phyloP scores from a whole-genome alignment of 2,888 invertebrate genomes.

The Tenthredo distinguenda region DNA sequence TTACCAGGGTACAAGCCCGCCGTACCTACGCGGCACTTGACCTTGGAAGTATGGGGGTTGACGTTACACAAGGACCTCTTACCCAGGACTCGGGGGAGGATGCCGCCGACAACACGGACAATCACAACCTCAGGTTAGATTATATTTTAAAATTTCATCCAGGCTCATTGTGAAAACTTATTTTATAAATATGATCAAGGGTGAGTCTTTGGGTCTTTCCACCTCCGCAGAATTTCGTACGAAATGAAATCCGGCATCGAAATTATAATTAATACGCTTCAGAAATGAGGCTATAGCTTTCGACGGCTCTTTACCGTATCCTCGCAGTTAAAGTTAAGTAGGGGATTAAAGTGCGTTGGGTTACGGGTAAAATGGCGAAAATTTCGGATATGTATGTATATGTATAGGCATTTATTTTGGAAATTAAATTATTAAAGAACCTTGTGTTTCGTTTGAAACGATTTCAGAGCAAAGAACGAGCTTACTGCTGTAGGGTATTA shows the following conservation, averaged over 20 bases:
- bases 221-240: background rate
- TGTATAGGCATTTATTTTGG: background rate
- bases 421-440: background rate
- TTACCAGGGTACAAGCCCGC: slow-evolving; percentile 77
- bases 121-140: slow-evolving; percentile 80
- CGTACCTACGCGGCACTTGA: slow-evolving; percentile 85
- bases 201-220: background rate
- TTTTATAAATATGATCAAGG: background rate
- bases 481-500: background rate
- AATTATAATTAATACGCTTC: background rate
- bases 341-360: background rate
- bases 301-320: background rate
- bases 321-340: background rate
- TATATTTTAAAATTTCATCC: background rate
- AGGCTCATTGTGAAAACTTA: background rate
- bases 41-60: slow-evolving; percentile 86
- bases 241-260: background rate
- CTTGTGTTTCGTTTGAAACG: background rate
- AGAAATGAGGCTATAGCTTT: background rate
- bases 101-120: slow-evolving; percentile 76
- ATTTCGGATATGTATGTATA: background rate
- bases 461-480: background rate
- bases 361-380: background rate
- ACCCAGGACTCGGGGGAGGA: slow-evolving; percentile 78
- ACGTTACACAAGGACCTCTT: slow-evolving; percentile 82